Evolutionary conservation across 2,888 invertebrate genomes (phyloP), one percentile per base, ranked within the genome.

Genomic region (Eugnorisma glareosa): DNA sequence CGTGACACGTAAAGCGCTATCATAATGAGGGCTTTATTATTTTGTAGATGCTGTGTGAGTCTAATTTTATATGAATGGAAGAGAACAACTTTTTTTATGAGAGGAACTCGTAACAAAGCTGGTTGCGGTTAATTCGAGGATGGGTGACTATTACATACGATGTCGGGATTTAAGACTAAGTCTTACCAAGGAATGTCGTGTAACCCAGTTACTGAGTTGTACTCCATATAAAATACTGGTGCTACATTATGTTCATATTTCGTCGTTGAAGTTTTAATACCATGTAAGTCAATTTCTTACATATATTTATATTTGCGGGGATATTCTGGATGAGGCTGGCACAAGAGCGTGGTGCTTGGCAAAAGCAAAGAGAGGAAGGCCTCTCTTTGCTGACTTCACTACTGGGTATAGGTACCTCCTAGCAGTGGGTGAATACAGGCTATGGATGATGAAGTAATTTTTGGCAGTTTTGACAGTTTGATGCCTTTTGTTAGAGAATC

Each of bases 1-100:
- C 83, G 40, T 31, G 61, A n/a, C 71, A 51, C 83, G 57, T 78
- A 57, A 71, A 43, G 18, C 18, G 59, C 48, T 21, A 31, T 45
- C 48, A 45, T 83, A 83, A 83, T 77, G 70, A 77, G 45, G 35
- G 40, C 35, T 72, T 83, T 67, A 35, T 45, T 82, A 51, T 37
- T 18, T 15, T n/a, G 51, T 48, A n/a, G 40, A 61, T 37, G 31
- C 51, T 18, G 18, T 5, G 35, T 28, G 57, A 51, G 28, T 31
- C 21, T 61, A 21, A 51, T 67, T 48, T 78, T 59, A 66, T 51
- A 21, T n/a, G 24, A 37, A 18, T 59, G 40, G 24, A 24, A 57
- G 31, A 67, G 11, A 35, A 10, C 18, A 13, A 13, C 7, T 28
- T 64, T 48, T 15, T 8, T 48, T 13, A 18, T 5, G 10, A 40